phyloP scores from a whole-genome alignment of 2,888 invertebrate species.

The Drosophila nigritarsus region DNA sequence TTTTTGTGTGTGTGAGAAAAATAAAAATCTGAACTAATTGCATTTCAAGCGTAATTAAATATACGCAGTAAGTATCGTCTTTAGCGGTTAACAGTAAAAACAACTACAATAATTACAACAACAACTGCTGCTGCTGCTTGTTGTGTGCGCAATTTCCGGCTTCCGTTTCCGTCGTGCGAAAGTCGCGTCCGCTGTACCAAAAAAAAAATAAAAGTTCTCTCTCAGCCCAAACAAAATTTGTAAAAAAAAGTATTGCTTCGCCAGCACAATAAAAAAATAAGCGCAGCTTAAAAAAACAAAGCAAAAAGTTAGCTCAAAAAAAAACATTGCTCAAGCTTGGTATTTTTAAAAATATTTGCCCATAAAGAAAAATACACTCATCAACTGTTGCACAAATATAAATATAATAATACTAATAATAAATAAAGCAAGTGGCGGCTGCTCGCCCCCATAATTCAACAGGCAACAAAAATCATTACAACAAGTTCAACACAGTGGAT shows the following conservation, averaged over 20 bases:
- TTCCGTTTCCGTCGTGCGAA: constrained; percentile 64
- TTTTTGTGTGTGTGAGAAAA: constrained; percentile 28
- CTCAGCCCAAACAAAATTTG: constrained; percentile 32
- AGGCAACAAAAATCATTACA: constrained; percentile 1
- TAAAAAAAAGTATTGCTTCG: constrained; percentile 35
- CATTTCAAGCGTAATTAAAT: constrained; percentile 74
- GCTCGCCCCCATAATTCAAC: background rate
- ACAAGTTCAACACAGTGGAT: constrained; percentile 27
- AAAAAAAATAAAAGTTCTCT: constrained; percentile 29
- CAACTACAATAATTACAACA: constrained; percentile 30
- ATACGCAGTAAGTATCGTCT: constrained; percentile 51
- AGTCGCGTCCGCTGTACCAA: constrained; percentile 41
- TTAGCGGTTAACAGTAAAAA: constrained; percentile 56
- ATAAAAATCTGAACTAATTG: constrained; percentile 75
- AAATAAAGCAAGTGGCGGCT: constrained; percentile 29
- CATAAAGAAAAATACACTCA: background rate
- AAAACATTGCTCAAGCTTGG: constrained; percentile 14
- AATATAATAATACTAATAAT: constrained; percentile 3
- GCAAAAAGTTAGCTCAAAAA: background rate
- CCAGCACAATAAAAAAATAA: constrained; percentile 10
- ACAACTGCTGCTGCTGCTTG: constrained; percentile 47
- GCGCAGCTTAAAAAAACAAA: constrained; percentile 3
- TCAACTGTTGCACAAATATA: constrained; percentile 18
- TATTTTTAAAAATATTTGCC: constrained; percentile 1
- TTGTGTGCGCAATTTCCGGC: constrained; percentile 81